These are phyloP conservation scores for Zeus faber DNA, from an alignment of 2,113 vertebrate genomes.

Conservation along the genomic window DNA sequence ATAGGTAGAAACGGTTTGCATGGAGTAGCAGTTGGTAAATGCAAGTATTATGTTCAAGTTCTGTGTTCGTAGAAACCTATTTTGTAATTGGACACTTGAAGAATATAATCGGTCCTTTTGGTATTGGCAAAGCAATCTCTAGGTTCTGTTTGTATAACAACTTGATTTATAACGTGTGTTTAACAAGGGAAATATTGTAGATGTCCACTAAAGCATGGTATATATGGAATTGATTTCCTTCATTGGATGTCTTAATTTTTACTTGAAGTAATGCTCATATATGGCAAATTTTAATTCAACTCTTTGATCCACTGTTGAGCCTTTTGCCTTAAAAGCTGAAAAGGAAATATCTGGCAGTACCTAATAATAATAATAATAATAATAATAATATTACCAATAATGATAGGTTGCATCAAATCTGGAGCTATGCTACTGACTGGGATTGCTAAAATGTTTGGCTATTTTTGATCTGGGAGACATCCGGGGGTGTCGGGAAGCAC, in stretches of 20 bases:
- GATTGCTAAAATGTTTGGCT: conserved; percentile 36
- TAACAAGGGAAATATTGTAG: conserved; percentile 41
- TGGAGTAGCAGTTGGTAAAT: conserved; percentile 49
- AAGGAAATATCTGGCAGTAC: conserved; percentile 58
- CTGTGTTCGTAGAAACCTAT: conserved; percentile 43
- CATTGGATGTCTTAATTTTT: conserved; percentile 65
- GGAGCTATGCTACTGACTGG: conserved; percentile 53
- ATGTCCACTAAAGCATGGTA: conserved; percentile 55
- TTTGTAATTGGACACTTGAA: conserved; percentile 56
- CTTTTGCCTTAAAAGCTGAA: conserved; percentile 72
- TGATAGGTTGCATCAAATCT: conserved; percentile 43
- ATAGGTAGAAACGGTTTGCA: conserved; percentile 45
- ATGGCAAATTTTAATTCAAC: conserved; percentile 69
- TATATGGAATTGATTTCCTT: conserved; percentile 65
- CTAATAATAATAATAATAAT: no score
- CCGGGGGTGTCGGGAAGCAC: conserved; percentile 65
- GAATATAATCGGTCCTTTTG: conserved; percentile 47
- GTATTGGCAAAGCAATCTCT: conserved; percentile 61
- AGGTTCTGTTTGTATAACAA: conserved; percentile 44
- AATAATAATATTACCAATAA: no score
- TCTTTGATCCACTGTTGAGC: conserved; percentile 73
- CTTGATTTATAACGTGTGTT: conserved; percentile 48
- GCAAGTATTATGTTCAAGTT: conserved; percentile 47
- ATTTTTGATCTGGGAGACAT: conserved; percentile 35
- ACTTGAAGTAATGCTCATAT: conserved; percentile 62